Conservation (phyloP, 2,113 vertebrate species). For the Datnioides undecimradiatus region DNA sequence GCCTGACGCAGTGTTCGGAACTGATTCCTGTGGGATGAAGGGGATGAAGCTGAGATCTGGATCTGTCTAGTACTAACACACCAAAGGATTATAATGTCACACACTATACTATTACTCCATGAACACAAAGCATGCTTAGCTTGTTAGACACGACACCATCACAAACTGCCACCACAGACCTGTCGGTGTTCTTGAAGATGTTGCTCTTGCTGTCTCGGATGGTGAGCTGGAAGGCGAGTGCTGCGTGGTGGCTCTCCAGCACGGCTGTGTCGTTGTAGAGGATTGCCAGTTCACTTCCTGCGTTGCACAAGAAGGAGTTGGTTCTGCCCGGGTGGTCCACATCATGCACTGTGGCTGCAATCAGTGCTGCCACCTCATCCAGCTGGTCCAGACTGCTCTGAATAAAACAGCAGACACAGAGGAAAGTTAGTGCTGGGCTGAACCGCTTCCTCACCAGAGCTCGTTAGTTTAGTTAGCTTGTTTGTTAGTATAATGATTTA, state of each 20-base stretch:
- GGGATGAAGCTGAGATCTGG: background rate
- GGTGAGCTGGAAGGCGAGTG: conserved; percentile 96
- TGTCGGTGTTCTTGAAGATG: conserved; percentile 96
- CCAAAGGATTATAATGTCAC: background rate
- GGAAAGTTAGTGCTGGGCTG: background rate
- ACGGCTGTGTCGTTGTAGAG: conserved; percentile 97
- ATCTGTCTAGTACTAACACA: background rate
- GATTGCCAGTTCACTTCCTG: conserved; percentile 93
- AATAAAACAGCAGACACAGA: conserved; percentile 14
- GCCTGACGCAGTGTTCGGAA: conserved; percentile 93
- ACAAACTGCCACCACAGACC: conserved; percentile 76
- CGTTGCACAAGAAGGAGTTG: conserved; percentile 97
- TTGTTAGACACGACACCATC: no score
- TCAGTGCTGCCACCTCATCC: conserved; percentile 92
- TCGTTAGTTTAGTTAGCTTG: background rate
- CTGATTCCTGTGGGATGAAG: conserved; percentile 85
- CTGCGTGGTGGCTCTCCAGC: conserved; percentile 95
- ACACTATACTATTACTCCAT: background rate
- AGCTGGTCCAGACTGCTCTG: conserved; percentile 94
- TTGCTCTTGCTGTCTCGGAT: conserved; percentile 92
- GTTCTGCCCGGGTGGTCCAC: conserved; percentile 95
- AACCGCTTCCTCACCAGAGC: background rate
- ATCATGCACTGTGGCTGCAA: conserved; percentile 95
- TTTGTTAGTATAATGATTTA: background rate
- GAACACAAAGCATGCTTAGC: background rate